Conservation (phyloP, 2,113 vertebrate genomes). For the Perccottus glenii region DNA sequence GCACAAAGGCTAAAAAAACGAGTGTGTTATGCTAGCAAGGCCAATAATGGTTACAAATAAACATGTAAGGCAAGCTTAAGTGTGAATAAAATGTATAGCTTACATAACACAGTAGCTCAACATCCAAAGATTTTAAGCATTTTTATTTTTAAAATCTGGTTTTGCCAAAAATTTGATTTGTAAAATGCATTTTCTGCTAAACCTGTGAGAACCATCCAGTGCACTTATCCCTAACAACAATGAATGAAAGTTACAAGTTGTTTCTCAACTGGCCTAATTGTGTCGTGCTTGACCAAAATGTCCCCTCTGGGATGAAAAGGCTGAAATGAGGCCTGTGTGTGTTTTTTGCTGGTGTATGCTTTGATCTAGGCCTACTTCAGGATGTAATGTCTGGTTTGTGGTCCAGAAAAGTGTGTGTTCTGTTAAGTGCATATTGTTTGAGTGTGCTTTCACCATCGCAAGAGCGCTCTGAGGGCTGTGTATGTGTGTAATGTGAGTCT, state of each 20-base stretch:
- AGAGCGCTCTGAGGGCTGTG: constrained; percentile 24
- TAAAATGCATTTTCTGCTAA: constrained; percentile 14
- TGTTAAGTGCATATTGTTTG: constrained; percentile 71
- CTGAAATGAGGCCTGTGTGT: constrained; percentile 59
- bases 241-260: constrained; percentile 53
- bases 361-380: constrained; percentile 70
- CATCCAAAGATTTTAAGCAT: too few relatives aligned
- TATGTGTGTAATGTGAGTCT: constrained; percentile 60
- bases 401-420: constrained; percentile 70
- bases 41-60: too few relatives aligned
- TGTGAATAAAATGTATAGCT: too few relatives aligned
- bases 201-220: constrained; percentile 37
- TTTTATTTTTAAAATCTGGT: too few relatives aligned
- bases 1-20: too few relatives aligned
- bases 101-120: too few relatives aligned
- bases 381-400: constrained; percentile 73
- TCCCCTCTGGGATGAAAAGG: constrained; percentile 61
- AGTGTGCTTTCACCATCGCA: constrained; percentile 40
- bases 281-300: constrained; percentile 48
- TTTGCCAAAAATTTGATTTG: too few relatives aligned
- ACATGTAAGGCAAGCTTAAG: too few relatives aligned
- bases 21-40: too few relatives aligned
- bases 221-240: constrained; percentile 27
- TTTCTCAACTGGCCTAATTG: constrained; percentile 53
- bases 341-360: constrained; percentile 61